phyloP scores from a whole-genome alignment of 2,113 vertebrate species.

The Dryoscopus gambensis region DNA sequence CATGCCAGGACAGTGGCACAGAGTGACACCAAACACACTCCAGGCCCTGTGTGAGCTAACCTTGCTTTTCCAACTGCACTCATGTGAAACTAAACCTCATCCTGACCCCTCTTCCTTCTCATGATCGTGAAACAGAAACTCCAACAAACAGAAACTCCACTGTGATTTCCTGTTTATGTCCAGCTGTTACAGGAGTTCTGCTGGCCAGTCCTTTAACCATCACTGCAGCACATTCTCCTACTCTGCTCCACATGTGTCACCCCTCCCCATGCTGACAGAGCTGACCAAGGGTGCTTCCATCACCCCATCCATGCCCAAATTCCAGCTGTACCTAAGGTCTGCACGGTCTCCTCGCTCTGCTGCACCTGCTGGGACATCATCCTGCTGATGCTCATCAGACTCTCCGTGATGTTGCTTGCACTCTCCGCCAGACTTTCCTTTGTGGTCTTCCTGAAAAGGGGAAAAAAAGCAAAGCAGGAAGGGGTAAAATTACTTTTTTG shows the following conservation, averaged over 20 bases:
- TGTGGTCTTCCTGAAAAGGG: slow-evolving; percentile 77
- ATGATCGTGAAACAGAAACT: background rate
- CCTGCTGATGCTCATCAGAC: slow-evolving; percentile 92
- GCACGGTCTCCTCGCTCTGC: slow-evolving; percentile 90
- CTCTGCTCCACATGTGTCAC: background rate
- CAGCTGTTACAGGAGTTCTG: background rate
- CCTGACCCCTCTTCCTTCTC: background rate
- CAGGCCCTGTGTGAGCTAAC: background rate
- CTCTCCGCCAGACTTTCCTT: slow-evolving; percentile 90
- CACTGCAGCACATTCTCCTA: fast-evolving
- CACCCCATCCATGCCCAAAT: background rate
- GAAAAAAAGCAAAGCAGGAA: background rate
- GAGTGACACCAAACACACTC: background rate
- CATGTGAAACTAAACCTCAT: background rate
- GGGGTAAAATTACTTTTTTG: background rate
- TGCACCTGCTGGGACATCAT: slow-evolving; percentile 97
- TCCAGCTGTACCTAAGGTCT: slow-evolving; percentile 78
- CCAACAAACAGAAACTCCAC: background rate
- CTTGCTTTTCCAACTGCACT: background rate
- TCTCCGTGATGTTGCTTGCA: slow-evolving; percentile 89
- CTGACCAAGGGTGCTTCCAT: background rate
- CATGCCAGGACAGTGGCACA: background rate
- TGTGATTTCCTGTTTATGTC: background rate
- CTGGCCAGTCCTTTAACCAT: background rate
- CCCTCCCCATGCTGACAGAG: background rate